Conservation (phyloP, 2,888 invertebrate genomes). For the Coelopa pilipes region DNA sequence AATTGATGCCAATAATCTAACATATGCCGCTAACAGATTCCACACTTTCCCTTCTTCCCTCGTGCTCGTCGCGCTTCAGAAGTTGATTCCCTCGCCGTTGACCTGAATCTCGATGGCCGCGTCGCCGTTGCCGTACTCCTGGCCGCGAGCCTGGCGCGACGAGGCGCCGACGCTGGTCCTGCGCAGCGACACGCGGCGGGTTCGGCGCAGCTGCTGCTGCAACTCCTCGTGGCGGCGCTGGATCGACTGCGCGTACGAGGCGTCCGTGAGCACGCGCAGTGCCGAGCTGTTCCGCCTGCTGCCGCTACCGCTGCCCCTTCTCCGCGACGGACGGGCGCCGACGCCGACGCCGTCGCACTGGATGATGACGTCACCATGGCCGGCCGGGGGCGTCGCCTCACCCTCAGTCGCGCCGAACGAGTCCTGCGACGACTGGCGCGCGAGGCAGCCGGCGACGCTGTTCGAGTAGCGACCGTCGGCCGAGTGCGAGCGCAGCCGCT, state of each 20-base stretch:
- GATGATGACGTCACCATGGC: constrained; percentile 34
- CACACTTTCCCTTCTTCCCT: too few species aligned
- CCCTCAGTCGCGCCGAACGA: constrained; percentile 7
- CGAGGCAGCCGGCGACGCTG: constrained; percentile 40
- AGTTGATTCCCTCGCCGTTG: constrained; percentile 57
- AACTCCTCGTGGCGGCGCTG: constrained; percentile 53
- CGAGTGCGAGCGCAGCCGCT: constrained; percentile 59
- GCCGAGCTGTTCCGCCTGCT: constrained; percentile 49
- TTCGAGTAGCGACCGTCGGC: constrained; percentile 61
- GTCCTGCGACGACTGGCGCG: constrained; percentile 34
- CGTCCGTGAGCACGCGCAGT: constrained; percentile 53
- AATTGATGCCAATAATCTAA: not conserved
- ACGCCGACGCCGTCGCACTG: not conserved
- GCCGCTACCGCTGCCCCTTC: not conserved
- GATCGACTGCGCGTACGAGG: constrained; percentile 52
- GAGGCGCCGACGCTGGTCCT: constrained; percentile 25
- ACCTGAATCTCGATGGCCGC: constrained; percentile 57
- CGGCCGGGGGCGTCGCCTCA: constrained; percentile 11
- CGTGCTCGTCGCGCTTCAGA: constrained; percentile 29
- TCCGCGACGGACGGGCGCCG: not conserved
- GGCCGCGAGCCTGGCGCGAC: constrained; percentile 4
- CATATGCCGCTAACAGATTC: not conserved
- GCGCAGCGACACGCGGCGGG: constrained; percentile 39
- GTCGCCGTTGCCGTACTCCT: constrained; percentile 29
- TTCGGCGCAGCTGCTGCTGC: constrained; percentile 24